Conservation (phyloP, 2,113 vertebrate species). For the Cygnus atratus region DNA sequence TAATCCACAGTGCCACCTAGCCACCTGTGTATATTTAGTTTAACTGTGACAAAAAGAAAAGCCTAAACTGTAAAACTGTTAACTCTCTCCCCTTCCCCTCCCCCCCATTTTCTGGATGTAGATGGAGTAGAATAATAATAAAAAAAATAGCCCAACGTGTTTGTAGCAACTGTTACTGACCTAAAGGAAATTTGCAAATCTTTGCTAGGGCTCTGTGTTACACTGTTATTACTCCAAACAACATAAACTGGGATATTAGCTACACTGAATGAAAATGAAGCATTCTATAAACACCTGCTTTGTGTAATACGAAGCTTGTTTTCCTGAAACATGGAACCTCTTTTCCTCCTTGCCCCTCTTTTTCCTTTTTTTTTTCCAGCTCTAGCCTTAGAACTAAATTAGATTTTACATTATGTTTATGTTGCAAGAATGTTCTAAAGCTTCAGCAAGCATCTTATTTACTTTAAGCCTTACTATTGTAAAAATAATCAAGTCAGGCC, state of each 20-base stretch:
- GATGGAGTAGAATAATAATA: not conserved
- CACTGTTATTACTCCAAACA: slow-evolving; percentile 45
- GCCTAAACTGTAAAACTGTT: slow-evolving; percentile 27
- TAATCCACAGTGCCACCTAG: slow-evolving; percentile 75
- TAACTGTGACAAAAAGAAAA: slow-evolving; percentile 58
- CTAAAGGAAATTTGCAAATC: slow-evolving; percentile 57
- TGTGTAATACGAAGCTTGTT: not conserved
- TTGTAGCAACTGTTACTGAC: slow-evolving; percentile 62
- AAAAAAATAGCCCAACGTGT: not conserved
- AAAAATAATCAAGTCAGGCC: slow-evolving; percentile 30
- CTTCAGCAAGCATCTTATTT: not conserved
- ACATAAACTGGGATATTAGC: slow-evolving; percentile 60
- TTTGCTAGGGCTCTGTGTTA: slow-evolving; percentile 52
- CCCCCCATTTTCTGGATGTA: slow-evolving; percentile 1
- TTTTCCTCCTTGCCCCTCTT: not conserved
- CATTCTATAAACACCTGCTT: slow-evolving; percentile 53
- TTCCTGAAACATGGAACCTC: not conserved
- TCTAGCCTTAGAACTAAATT: not conserved
- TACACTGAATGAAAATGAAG: slow-evolving; percentile 59
- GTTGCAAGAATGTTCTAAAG: not conserved
- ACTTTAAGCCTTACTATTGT: not conserved
- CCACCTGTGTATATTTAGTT: slow-evolving; percentile 63
- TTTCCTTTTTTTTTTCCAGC: not conserved
- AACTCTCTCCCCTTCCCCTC: not conserved
- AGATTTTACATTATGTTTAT: slow-evolving; percentile 20